phyloP scores from a whole-genome alignment of 2,113 vertebrate species.

The Plotosus lineatus region DNA sequence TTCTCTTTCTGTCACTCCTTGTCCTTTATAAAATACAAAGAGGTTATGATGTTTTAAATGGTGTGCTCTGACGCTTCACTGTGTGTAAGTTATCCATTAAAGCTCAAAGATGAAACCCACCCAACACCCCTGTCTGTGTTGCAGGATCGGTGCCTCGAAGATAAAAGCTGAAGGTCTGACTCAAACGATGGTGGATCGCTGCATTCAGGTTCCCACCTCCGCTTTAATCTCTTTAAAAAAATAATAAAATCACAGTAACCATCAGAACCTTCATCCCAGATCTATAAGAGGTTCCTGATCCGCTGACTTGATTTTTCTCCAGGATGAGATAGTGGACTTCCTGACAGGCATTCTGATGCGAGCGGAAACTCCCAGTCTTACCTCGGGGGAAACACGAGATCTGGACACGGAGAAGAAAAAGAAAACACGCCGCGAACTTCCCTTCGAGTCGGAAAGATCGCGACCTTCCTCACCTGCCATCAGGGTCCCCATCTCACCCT shows the following conservation, averaged over 20 bases:
- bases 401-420: slow-evolving; percentile 92
- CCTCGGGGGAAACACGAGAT: slow-evolving; percentile 84
- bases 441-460: slow-evolving; percentile 87
- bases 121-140: too few species aligned
- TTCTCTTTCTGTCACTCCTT: too few species aligned
- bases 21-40: too few species aligned
- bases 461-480: slow-evolving; percentile 83
- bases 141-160: slow-evolving; percentile 92
- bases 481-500: slow-evolving; percentile 85
- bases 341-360: slow-evolving; percentile 87
- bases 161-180: slow-evolving; percentile 93
- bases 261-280: not conserved
- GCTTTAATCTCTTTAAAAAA: not conserved
- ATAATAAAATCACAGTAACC: not conserved
- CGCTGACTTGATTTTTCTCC: not conserved
- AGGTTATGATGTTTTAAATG: too few species aligned
- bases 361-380: slow-evolving; percentile 78
- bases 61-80: too few species aligned
- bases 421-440: slow-evolving; percentile 82
- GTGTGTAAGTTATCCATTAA: too few species aligned
- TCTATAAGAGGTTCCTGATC: not conserved
- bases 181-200: slow-evolving; percentile 97
- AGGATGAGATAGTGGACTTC: slow-evolving; percentile 98
- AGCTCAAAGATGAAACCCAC: too few species aligned
- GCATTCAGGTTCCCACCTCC: slow-evolving; percentile 81